These are phyloP conservation scores for Ornithoptera priamus DNA, from an alignment of 2,888 invertebrate genomes.

Conservation along the genomic window DNA sequence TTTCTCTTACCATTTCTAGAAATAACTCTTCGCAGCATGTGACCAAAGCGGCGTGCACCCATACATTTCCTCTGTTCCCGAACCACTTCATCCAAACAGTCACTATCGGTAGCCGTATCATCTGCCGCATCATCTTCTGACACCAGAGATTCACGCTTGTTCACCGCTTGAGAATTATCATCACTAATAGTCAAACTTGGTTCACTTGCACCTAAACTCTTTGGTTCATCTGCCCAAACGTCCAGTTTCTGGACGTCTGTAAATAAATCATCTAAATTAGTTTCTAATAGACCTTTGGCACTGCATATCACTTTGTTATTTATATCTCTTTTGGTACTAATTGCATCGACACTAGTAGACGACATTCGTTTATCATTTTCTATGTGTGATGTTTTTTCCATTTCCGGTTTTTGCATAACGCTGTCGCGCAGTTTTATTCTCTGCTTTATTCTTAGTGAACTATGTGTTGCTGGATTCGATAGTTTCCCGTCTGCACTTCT, in stretches of 20 bases:
- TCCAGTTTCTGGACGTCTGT: constrained; percentile 61
- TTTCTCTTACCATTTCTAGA: constrained; percentile 70
- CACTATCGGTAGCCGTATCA: constrained; percentile 68
- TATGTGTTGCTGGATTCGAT: constrained; percentile 51
- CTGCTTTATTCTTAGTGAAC: constrained; percentile 62
- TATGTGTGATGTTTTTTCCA: constrained; percentile 47
- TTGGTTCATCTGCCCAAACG: constrained; percentile 60
- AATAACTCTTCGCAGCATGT: constrained; percentile 68
- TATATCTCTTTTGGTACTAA: constrained; percentile 60
- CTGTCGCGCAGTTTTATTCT: constrained; percentile 64
- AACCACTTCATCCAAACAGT: constrained; percentile 65
- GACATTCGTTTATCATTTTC: constrained; percentile 65
- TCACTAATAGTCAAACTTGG: constrained; percentile 63
- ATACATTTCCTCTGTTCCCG: constrained; percentile 69
- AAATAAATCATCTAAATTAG: constrained; percentile 75
- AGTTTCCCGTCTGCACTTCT: constrained; percentile 43
- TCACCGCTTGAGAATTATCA: constrained; percentile 45
- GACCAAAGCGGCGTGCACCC: constrained; percentile 72
- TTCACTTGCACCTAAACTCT: constrained; percentile 71
- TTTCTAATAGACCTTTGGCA: constrained; percentile 80
- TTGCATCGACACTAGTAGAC: constrained; percentile 69
- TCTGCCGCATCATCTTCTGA: constrained; percentile 68
- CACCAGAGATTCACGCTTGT: constrained; percentile 64
- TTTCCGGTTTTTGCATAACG: constrained; percentile 48
- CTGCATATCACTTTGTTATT: constrained; percentile 76